Base-by-base conservation (phyloP, 2,888 invertebrate genomes). In the Cartodere bifasciata region DNA sequence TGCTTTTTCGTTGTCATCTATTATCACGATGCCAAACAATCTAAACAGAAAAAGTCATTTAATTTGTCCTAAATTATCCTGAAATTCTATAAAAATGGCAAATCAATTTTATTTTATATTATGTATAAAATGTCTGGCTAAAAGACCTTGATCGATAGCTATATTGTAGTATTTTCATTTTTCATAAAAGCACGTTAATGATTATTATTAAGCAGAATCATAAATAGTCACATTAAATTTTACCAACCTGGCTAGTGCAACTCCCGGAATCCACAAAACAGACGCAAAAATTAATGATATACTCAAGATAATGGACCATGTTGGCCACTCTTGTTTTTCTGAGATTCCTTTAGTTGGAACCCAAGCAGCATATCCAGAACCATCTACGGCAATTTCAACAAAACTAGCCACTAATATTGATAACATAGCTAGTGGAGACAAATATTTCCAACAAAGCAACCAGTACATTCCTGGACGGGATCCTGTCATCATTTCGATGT, bases 401-500 rank as follows among this genome's bases (percentile, higher is more conserved):
- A 88, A 76, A 23, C 87, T 88, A 0, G 90, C 85, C 15, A 79
- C 62, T 15, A 91, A 62, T 49, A 91, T 90, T 26, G 80, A 75
- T 17, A 87, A 58, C 90, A 91, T 90, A 1, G 88, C 87, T 34
- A 80, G 52, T 0, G 92, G 92, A 2, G 90, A 87, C 7, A 92
- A 63, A 54, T 90, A 92, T 57, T 91, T 87, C 92, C 92, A 94
- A 60, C 90, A 92, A 43, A 90, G 74, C 52, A 87, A 65, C 91
- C 91, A 92, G 58, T 90, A 94, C 16, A 84, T 65, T 1, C 82
- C 81, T 0, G 91, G 90, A 13, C 87, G 70, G 26, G 74, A 75
- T 2, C 92, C 91, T 1, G 90, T 91, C 92, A 94, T 94, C 60
- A 87, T 68, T 60, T 92, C 87, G 39, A 92, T 88, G 57, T 92